phyloP scores from a whole-genome alignment of 2,888 invertebrate species.

The Ectropis crepuscularia region DNA sequence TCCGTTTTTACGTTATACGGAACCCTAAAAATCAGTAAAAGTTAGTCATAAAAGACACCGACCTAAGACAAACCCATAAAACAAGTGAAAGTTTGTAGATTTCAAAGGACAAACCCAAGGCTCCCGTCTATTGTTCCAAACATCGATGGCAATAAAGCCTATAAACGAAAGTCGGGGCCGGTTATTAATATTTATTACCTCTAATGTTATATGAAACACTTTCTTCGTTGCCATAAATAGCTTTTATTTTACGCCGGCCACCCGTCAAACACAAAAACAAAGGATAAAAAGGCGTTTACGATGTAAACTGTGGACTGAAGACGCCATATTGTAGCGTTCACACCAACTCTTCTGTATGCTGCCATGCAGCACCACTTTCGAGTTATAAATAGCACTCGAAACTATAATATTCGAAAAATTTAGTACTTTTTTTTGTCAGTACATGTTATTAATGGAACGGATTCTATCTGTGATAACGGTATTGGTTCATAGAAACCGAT shows the following conservation, averaged over 20 bases:
- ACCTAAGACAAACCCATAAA: conserved; percentile 12
- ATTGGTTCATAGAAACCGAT: conserved; percentile 50
- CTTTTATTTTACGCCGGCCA: conserved; percentile 71
- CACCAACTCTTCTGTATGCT: too few species aligned
- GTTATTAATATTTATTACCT: conserved; percentile 79
- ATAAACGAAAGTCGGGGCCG: conserved; percentile 71
- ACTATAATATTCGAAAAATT: too few species aligned
- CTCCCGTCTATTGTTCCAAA: conserved; percentile 25
- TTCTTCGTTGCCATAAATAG: conserved; percentile 77
- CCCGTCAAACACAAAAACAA: conserved; percentile 75
- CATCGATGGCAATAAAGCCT: conserved; percentile 62
- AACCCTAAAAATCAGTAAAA: conserved; percentile 12
- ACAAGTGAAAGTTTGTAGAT: conserved; percentile 16
- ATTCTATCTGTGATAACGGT: conserved; percentile 33
- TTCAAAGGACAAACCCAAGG: conserved; percentile 26
- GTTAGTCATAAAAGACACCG: conserved; percentile 5
- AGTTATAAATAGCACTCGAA: too few species aligned
- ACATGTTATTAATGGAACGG: too few species aligned
- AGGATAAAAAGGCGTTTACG: conserved; percentile 57
- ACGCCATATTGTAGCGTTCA: conserved; percentile 51
- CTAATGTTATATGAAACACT: conserved; percentile 68
- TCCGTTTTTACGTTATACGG: too few species aligned
- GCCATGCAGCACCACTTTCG: too few species aligned
- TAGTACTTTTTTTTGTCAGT: too few species aligned
- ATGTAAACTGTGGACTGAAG: conserved; percentile 50